A percentile compares a stretch with the other conserved stretches of the same genome.
Evolutionary conservation across 2,113 vertebrate species (phyloP).

Genomic region (Tapirus terrestris): DNA sequence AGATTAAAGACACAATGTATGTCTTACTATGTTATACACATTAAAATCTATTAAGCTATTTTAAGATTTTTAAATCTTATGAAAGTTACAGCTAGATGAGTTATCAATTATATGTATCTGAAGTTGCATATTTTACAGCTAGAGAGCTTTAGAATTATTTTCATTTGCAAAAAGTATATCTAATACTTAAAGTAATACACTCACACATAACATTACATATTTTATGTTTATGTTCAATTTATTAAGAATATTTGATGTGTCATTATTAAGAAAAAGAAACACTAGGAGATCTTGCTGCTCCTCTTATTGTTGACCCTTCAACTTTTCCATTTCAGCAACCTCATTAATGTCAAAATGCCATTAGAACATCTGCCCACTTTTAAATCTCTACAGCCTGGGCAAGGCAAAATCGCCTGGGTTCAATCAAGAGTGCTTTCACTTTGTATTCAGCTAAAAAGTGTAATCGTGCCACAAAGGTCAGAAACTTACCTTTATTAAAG

Average conservation of each 20-base stretch:
- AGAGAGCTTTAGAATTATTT: background rate
- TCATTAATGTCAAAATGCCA: conserved; percentile 82
- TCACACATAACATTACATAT: conserved; percentile 60
- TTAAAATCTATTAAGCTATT: conserved; percentile 7
- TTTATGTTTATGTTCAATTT: conserved; percentile 81
- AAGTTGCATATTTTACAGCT: background rate
- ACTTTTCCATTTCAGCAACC: conserved; percentile 79
- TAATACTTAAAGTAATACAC: background rate
- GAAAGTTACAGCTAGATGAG: background rate
- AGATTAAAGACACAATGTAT: conserved; percentile 42
- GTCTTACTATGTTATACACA: background rate
- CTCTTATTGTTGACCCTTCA: conserved; percentile 80
- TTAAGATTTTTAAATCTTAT: background rate
- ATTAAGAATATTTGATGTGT: conserved; percentile 86
- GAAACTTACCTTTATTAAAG: conserved; percentile 70
- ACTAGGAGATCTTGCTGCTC: conserved; percentile 76
- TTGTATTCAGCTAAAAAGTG: conserved; percentile 71
- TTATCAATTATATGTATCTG: background rate
- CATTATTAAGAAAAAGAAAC: conserved; percentile 84
- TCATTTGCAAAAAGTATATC: conserved; percentile 32
- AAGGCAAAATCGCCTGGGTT: conserved; percentile 66
- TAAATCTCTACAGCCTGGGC: conserved; percentile 53
- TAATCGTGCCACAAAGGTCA: conserved; percentile 78
- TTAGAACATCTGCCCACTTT: conserved; percentile 59
- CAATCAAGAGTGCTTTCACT: conserved; percentile 68